phyloP scores from a whole-genome alignment of 2,888 invertebrate species.

The Pseudococcus longispinus region DNA sequence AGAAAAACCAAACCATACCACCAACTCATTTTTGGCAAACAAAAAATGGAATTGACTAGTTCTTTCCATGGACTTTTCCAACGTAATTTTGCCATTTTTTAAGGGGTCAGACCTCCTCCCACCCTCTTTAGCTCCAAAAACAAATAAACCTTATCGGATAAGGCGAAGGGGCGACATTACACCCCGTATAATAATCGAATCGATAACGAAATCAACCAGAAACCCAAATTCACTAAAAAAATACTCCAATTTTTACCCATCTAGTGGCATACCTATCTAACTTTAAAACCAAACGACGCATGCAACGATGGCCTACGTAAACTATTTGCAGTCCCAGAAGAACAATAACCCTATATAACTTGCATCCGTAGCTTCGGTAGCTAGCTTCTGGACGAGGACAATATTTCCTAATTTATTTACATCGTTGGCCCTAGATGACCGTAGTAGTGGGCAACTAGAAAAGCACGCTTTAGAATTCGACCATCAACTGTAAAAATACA shows the following conservation, averaged over 20 bases:
- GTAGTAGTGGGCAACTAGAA: not conserved
- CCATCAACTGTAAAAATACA: not conserved
- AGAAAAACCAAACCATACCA: too few species aligned
- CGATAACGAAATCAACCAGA: too few species aligned
- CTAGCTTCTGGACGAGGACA: not conserved
- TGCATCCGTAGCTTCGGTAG: not conserved
- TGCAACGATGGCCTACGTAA: not conserved
- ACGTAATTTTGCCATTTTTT: too few species aligned
- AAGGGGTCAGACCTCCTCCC: too few species aligned
- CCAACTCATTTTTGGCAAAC: too few species aligned
- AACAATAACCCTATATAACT: slow-evolving; percentile 15
- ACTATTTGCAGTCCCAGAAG: not conserved
- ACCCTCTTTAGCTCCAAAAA: too few species aligned
- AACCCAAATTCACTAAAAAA: not conserved
- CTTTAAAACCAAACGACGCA: not conserved
- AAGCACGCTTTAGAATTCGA: not conserved
- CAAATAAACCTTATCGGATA: too few species aligned
- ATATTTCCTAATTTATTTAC: slow-evolving; percentile 30
- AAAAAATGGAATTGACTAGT: too few species aligned
- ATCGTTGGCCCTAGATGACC: not conserved
- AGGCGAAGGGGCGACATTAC: too few species aligned
- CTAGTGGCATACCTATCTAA: not conserved
- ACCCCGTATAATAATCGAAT: too few species aligned
- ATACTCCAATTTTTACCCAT: not conserved
- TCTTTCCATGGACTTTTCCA: too few species aligned